phyloP scores from a whole-genome alignment of 2,797 vertebrate genomes.

The Tauraco hartlaubi region DNA sequence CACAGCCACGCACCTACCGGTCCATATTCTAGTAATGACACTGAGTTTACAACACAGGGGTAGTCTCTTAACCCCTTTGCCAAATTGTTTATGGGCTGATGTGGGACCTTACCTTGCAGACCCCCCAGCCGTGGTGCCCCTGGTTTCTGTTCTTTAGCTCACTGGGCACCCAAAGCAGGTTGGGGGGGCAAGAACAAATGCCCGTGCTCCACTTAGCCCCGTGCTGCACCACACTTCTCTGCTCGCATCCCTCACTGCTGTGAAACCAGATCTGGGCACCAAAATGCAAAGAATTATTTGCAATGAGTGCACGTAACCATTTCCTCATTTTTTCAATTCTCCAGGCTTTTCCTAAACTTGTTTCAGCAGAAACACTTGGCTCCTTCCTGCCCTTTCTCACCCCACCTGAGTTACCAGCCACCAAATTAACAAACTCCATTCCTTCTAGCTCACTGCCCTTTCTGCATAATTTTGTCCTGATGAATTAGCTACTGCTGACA shows the following conservation, averaged over 20 bases:
- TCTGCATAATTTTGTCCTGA: not conserved
- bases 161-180: not conserved
- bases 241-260: not conserved
- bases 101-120: no score
- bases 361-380: not conserved
- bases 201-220: not conserved
- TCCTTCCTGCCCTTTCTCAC: not conserved
- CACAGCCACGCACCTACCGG: not conserved
- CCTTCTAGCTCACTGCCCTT: not conserved
- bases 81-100: not conserved
- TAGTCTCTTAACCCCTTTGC: not conserved
- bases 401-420: not conserved
- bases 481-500: not conserved
- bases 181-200: accelerated
- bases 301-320: not conserved
- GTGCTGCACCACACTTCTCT: not conserved
- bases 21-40: not conserved
- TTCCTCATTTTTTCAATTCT: not conserved
- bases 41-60: not conserved
- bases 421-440: not conserved
- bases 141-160: not conserved
- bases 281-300: not conserved
- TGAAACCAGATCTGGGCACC: not conserved
- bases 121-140: not conserved
- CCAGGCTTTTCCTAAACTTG: not conserved